These are phyloP conservation scores for Drosophila fungiperda DNA, from an alignment of 2,888 invertebrate genomes.

Conservation along the genomic window DNA sequence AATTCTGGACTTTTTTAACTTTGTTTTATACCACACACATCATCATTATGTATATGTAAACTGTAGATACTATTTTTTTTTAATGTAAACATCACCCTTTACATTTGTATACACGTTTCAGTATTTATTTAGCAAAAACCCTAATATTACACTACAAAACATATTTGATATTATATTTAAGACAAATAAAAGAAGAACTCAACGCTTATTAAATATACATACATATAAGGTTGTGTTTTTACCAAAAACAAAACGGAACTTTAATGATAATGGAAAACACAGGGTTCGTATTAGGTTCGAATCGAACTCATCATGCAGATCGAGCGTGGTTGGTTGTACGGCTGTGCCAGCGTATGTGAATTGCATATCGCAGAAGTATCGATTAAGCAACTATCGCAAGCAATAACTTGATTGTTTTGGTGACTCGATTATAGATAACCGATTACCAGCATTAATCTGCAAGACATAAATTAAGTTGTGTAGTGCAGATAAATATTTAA, in stretches of 20 bases:
- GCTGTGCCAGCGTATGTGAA: slow-evolving; percentile 8
- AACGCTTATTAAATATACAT: slow-evolving; percentile 74
- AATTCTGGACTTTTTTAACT: slow-evolving; percentile 52
- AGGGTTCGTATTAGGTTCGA: slow-evolving; percentile 5
- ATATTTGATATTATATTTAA: slow-evolving; percentile 73
- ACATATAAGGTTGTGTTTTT: slow-evolving; percentile 66
- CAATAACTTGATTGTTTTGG: slow-evolving; percentile 29
- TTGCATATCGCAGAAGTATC: slow-evolving; percentile 5
- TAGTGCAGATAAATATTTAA: slow-evolving; percentile 53
- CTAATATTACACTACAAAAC: slow-evolving; percentile 48
- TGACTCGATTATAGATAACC: slow-evolving; percentile 23
- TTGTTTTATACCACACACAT: slow-evolving; percentile 62
- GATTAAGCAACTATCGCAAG: slow-evolving; percentile 16
- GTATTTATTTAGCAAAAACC: slow-evolving; percentile 72
- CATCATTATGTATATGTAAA: slow-evolving; percentile 59
- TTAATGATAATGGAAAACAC: slow-evolving; percentile 11
- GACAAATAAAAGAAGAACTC: slow-evolving; percentile 74
- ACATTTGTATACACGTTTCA: slow-evolving; percentile 72
- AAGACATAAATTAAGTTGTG: slow-evolving; percentile 37
- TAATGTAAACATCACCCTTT: slow-evolving; percentile 56
- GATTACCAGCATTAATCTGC: slow-evolving; percentile 28
- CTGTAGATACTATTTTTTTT: slow-evolving; percentile 64
- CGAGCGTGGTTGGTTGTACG: slow-evolving; percentile 21
- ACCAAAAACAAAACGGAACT: slow-evolving; percentile 41
- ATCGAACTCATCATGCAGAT: slow-evolving; percentile 34